Evolutionary conservation across 1,140 invertebrate genomes (phyloP).

Genomic region (Eulimnadia texana): DNA sequence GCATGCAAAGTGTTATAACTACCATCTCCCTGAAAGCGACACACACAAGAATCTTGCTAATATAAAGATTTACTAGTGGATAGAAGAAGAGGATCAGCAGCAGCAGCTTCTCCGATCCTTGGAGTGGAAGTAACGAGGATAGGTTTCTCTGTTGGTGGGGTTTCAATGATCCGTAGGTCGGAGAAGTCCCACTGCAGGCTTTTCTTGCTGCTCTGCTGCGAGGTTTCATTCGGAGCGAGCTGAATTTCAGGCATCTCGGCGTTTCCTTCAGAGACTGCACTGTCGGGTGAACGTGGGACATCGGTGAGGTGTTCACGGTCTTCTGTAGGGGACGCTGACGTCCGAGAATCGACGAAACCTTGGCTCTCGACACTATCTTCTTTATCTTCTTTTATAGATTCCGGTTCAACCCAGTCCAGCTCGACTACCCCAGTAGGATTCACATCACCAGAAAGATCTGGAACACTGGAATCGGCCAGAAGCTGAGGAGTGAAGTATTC

Average conservation of each 20-base stretch:
- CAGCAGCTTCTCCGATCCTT: not conserved
- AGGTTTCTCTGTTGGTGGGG: not conserved
- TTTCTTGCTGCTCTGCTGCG: not conserved
- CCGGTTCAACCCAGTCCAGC: conserved; percentile 4
- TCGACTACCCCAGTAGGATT: conserved; percentile 5
- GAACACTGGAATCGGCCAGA: no score
- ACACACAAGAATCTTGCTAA: not conserved
- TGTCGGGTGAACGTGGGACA: not conserved
- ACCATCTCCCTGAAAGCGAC: not conserved
- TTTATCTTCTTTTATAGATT: not conserved
- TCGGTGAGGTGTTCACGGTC: no score
- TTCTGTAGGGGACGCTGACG: not conserved
- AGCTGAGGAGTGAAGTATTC: no score
- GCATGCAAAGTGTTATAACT: no score
- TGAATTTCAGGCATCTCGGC: not conserved
- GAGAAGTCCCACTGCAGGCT: not conserved
- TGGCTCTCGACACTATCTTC: conserved; percentile 2
- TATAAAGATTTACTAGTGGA: not conserved
- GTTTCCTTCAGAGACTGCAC: not conserved
- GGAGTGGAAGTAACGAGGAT: not conserved
- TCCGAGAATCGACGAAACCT: not conserved
- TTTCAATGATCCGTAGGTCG: not conserved
- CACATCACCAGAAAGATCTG: not conserved
- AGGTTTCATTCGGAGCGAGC: not conserved
- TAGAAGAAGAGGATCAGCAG: not conserved